phyloP scores from a whole-genome alignment of 2,797 vertebrate species.

The Acestrorhynchus altus region DNA sequence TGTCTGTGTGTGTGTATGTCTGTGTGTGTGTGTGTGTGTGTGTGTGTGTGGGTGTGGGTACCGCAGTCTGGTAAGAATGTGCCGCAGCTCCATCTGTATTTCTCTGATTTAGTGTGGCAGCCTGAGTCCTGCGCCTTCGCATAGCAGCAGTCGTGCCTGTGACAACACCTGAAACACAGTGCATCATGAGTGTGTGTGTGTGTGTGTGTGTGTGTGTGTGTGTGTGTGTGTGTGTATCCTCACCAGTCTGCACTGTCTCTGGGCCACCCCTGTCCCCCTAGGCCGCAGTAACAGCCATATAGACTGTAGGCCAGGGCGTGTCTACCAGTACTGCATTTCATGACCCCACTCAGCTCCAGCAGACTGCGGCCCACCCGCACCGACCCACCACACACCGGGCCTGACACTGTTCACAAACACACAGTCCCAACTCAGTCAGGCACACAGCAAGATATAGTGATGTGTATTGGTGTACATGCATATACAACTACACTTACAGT shows the following conservation, averaged over 20 bases:
- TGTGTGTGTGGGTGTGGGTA: slow-evolving; percentile 59
- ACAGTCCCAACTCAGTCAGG: slow-evolving; percentile 1
- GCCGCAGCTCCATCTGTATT: slow-evolving; percentile 77
- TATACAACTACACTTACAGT: too few relatives aligned
- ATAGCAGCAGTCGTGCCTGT: slow-evolving; percentile 82
- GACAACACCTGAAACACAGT: slow-evolving; percentile 77
- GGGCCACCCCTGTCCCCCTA: slow-evolving; percentile 80
- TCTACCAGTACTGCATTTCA: slow-evolving; percentile 73
- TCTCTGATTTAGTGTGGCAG: slow-evolving; percentile 71
- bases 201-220: slow-evolving; percentile 43
- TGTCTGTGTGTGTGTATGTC: too few relatives aligned
- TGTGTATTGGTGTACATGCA: too few relatives aligned
- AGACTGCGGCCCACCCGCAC: slow-evolving; percentile 72
- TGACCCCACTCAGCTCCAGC: slow-evolving; percentile 73
- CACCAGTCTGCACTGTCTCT: slow-evolving; percentile 79
- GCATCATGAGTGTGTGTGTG: background rate
- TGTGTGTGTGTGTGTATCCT: slow-evolving; percentile 56
- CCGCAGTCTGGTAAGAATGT: slow-evolving; percentile 67
- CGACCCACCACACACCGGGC: slow-evolving; percentile 15
- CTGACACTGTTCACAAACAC: slow-evolving; percentile 46
- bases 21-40: too few relatives aligned
- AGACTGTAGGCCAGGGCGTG: slow-evolving; percentile 73
- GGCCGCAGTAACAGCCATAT: slow-evolving; percentile 84
- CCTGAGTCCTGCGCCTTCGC: slow-evolving; percentile 65
- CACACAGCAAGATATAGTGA: too few relatives aligned